Percentiles rank a stretch among this genome's conserved stretches.
Conservation (phyloP, 2,797 vertebrate genomes). For the Alosa sapidissima region DNA sequence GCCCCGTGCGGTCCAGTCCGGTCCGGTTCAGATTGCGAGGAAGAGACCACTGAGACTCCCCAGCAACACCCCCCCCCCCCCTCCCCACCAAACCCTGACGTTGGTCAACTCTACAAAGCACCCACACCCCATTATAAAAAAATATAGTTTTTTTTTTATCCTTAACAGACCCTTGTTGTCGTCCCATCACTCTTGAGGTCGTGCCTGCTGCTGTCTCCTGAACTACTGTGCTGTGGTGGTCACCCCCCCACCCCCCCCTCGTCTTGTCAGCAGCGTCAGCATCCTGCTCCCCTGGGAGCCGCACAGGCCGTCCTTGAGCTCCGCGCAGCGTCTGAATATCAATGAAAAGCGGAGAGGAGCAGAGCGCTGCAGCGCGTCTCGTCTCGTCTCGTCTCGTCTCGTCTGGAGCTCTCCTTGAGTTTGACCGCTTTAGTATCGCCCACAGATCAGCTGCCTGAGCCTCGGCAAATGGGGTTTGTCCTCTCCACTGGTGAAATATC, state of each 20-base stretch:
- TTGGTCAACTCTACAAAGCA: not conserved
- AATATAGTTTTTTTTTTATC: not conserved
- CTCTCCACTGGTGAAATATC: not conserved
- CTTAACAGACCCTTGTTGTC: not conserved
- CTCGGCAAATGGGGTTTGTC: not conserved
- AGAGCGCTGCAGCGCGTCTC: too few relatives aligned
- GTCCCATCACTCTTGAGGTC: not conserved
- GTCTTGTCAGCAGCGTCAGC: not conserved
- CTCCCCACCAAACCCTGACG: not conserved
- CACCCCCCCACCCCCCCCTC: not conserved
- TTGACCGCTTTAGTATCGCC: not conserved
- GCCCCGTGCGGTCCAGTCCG: not conserved
- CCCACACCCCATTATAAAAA: not conserved
- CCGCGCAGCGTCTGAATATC: not conserved
- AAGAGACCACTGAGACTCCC: not conserved
- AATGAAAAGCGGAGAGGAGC: not conserved
- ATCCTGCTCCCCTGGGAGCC: not conserved
- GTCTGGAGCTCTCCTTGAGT: not conserved
- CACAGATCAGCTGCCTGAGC: slow-evolving; percentile 11
- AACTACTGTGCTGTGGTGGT: not conserved
- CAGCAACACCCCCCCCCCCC: not conserved
- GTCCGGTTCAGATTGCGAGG: not conserved
- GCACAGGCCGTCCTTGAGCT: not conserved
- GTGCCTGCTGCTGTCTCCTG: not conserved
- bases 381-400: too few relatives aligned